A percentile compares a stretch with the other conserved stretches of the same genome.
Evolutionary conservation across 2,113 vertebrate genomes (phyloP).

Genomic region (Pitta sordida): DNA sequence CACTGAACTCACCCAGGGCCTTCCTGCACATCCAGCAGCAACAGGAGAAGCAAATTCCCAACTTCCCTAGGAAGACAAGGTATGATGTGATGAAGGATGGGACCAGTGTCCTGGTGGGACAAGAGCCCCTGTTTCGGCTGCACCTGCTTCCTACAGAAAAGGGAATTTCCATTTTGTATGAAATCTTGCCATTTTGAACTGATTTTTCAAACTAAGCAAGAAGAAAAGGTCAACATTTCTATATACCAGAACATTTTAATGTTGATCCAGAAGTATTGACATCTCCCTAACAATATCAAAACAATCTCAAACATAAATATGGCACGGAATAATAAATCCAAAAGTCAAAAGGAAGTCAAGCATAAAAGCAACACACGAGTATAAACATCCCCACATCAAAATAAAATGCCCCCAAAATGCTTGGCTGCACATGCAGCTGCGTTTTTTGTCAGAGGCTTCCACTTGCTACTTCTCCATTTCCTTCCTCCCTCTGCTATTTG

Average conservation of each 20-base stretch:
- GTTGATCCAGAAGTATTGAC: conserved; percentile 36
- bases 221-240: conserved; percentile 55
- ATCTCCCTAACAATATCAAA: conserved; percentile 35
- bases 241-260: not conserved
- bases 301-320: conserved; percentile 8
- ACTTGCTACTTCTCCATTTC: not conserved
- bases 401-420: not conserved
- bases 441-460: not conserved
- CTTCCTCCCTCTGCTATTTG: not conserved
- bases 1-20: not conserved
- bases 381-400: not conserved
- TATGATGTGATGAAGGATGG: not conserved
- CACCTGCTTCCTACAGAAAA: not conserved
- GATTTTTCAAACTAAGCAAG: conserved; percentile 29
- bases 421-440: not conserved
- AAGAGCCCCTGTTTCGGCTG: not conserved
- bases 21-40: not conserved
- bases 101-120: not conserved
- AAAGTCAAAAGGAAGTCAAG: conserved; percentile 16
- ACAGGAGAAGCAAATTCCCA: not conserved
- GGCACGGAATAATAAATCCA: not conserved
- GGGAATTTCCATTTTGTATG: conserved; percentile 8
- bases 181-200: conserved; percentile 30
- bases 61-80: not conserved
- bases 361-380: not conserved